Evolutionary conservation across 2,113 vertebrate genomes (phyloP).

Genomic region (Ophthalmolycus amberensis): DNA sequence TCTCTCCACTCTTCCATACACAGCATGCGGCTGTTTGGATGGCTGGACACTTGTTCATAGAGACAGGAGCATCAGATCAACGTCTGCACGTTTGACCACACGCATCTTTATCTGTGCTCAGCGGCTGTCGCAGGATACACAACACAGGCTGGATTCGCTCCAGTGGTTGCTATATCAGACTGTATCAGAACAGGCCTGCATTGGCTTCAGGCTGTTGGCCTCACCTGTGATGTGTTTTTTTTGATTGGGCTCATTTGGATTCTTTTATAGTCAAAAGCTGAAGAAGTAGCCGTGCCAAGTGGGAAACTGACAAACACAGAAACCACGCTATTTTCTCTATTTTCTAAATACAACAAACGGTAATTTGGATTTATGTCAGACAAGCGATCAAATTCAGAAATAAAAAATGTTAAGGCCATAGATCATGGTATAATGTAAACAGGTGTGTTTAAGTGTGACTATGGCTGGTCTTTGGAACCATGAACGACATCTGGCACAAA

Average conservation of each 20-base stretch:
- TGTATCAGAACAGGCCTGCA: neutral
- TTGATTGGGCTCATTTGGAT: constrained; percentile 10
- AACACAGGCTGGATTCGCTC: neutral
- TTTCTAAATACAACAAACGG: neutral
- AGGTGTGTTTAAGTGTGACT: neutral
- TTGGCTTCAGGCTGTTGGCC: neutral
- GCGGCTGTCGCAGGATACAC: constrained; percentile 18
- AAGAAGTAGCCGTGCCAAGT: constrained; percentile 1
- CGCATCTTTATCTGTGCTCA: constrained; percentile 45
- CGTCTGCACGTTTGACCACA: constrained; percentile 41
- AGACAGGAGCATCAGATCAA: constrained; percentile 30
- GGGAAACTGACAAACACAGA: neutral
- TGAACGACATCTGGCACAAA: neutral
- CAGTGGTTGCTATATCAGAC: constrained; percentile 2
- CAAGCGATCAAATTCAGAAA: neutral
- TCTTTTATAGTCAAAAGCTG: neutral
- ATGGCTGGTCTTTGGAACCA: neutral
- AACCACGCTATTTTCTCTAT: neutral
- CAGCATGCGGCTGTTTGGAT: constrained; percentile 11
- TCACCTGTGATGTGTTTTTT: neutral
- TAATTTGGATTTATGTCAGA: neutral
- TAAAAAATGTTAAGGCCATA: neutral
- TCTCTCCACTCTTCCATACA: constrained; percentile 28
- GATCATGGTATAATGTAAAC: neutral
- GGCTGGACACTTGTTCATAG: constrained; percentile 29